Conservation (phyloP, 2,797 vertebrate genomes). For the Lagocephalus sceleratus region DNA sequence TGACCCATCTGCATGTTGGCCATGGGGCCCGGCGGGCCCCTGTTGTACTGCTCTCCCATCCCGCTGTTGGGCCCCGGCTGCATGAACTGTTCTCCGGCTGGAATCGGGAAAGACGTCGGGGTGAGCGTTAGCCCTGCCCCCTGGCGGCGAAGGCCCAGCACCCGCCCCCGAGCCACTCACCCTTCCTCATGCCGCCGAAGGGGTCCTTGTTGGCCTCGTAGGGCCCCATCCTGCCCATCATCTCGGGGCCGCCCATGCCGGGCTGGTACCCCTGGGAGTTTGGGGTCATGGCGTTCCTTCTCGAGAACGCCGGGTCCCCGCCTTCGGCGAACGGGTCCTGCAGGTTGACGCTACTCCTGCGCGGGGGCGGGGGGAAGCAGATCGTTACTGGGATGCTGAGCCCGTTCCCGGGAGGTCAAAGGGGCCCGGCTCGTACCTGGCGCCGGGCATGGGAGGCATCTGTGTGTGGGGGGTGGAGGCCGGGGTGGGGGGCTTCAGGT, state of each 20-base stretch:
- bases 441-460: conserved; percentile 91
- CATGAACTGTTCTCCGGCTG: conserved; percentile 93
- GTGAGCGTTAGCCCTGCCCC: neutral
- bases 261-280: conserved; percentile 93
- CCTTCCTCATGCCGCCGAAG: conserved; percentile 97
- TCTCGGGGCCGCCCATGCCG: conserved; percentile 90
- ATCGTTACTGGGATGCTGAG: neutral
- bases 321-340: conserved; percentile 96
- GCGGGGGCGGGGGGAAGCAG: neutral
- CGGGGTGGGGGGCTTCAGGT: conserved; percentile 96
- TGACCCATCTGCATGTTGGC: conserved; percentile 90
- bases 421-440: conserved; percentile 77
- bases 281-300: conserved; percentile 93
- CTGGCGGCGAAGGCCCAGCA: too few relatives aligned
- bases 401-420: neutral
- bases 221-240: conserved; percentile 90
- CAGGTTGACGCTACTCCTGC: conserved; percentile 91
- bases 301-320: conserved; percentile 90
- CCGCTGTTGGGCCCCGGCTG: conserved; percentile 89
- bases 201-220: conserved; percentile 97
- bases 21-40: conserved; percentile 86
- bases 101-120: conserved; percentile 16
- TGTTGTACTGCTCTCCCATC: conserved; percentile 92
- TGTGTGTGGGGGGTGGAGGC: conserved; percentile 96
- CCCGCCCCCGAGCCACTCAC: conserved; percentile 54